Evolutionary conservation across 2,888 invertebrate species (phyloP).

Genomic region (Drosophila limbata): DNA sequence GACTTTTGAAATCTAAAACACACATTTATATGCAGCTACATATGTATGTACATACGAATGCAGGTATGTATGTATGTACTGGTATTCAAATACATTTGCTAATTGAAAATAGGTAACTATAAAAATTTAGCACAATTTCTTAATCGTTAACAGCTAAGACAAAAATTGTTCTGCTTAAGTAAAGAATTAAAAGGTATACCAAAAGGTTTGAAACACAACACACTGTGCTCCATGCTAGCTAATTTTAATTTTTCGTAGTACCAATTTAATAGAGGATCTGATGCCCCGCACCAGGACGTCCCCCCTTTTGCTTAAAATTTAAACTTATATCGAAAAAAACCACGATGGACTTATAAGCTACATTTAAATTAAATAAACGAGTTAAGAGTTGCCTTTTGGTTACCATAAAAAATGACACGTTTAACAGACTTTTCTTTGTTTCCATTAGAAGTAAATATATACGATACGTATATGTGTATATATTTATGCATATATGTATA

Average conservation of each 20-base stretch:
- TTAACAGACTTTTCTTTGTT: conserved; percentile 80
- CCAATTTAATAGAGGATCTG: conserved; percentile 44
- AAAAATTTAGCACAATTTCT: conserved; percentile 78
- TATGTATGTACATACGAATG: conserved; percentile 23
- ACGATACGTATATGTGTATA: conserved; percentile 8
- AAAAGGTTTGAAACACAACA: conserved; percentile 64
- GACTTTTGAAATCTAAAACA: conserved; percentile 8
- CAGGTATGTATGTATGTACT: conserved; percentile 9
- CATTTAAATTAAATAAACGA: conserved; percentile 64
- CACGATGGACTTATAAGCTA: conserved; percentile 59
- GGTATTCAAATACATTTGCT: conserved; percentile 34
- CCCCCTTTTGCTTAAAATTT: conserved; percentile 34
- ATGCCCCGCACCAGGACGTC: conserved; percentile 51
- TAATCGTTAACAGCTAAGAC: conserved; percentile 54
- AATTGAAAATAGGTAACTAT: conserved; percentile 63
- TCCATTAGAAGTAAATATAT: conserved; percentile 46
- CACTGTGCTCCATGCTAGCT: conserved; percentile 60
- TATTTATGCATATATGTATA: conserved; percentile 12
- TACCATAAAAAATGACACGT: conserved; percentile 77
- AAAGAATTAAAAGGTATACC: conserved; percentile 68
- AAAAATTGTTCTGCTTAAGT: conserved; percentile 47
- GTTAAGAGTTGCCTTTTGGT: conserved; percentile 55
- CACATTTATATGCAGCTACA: conserved; percentile 64
- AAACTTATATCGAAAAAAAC: conserved; percentile 58
- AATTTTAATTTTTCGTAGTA: conserved; percentile 33